phyloP scores from a whole-genome alignment of 1,140 invertebrate genomes.

The Listronotus oregonensis region DNA sequence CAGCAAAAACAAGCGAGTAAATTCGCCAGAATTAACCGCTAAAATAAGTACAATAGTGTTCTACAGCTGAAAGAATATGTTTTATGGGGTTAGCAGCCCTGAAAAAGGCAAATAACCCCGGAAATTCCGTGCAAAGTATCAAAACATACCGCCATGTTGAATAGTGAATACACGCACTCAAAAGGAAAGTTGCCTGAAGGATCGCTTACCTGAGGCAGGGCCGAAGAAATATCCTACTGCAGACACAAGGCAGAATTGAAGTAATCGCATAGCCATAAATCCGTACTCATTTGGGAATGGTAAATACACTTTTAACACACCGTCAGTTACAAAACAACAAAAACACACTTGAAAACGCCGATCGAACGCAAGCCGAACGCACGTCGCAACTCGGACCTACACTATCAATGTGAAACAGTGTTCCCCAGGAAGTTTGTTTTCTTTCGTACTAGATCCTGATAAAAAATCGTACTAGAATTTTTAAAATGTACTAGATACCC shows the following conservation, averaged over 20 bases:
- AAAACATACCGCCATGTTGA: conserved; percentile 37
- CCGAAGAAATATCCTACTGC: conserved; percentile 31
- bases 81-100: conserved; percentile 1
- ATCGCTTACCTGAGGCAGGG: conserved; percentile 26
- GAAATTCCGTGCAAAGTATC: conserved; percentile 25
- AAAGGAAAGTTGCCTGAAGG: background rate
- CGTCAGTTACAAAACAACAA: background rate
- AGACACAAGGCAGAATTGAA: conserved; percentile 39
- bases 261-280: conserved; percentile 34
- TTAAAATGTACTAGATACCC: too few relatives aligned
- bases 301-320: conserved; percentile 2
- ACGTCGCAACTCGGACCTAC: too few relatives aligned
- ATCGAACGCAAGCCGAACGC: too few relatives aligned
- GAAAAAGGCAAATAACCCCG: conserved; percentile 31
- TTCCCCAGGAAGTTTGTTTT: too few relatives aligned
- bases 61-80: conserved; percentile 3
- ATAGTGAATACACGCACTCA: conserved; percentile 14
- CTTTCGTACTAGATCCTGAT: too few relatives aligned
- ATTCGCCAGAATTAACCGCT: background rate
- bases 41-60: background rate
- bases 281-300: conserved; percentile 34
- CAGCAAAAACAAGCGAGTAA: conserved; percentile 13
- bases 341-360: too few relatives aligned
- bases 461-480: too few relatives aligned
- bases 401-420: too few relatives aligned